Evolutionary conservation across 2,888 invertebrate genomes (phyloP).

Genomic region (Lycia hirtaria): DNA sequence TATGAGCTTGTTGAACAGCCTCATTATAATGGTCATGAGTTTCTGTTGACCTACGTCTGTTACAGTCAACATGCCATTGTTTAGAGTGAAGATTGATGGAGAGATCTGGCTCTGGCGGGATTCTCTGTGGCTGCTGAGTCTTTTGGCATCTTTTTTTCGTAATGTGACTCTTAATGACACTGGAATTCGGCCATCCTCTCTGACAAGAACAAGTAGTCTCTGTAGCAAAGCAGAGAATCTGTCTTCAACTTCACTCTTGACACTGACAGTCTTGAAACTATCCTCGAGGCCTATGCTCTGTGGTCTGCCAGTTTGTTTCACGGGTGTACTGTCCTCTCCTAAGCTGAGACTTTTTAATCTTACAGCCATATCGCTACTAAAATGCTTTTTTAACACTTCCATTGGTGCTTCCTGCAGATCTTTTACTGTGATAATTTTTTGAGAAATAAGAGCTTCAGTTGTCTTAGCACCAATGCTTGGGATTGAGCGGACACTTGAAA

Average conservation of each 20-base stretch:
- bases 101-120: slow-evolving; percentile 91
- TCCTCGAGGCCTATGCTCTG: slow-evolving; percentile 93
- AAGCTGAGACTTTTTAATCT: slow-evolving; percentile 89
- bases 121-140: slow-evolving; percentile 89
- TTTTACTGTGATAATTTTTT: slow-evolving; percentile 87
- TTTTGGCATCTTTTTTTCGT: slow-evolving; percentile 88
- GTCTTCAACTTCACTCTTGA: slow-evolving; percentile 90
- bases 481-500: slow-evolving; percentile 87
- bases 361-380: slow-evolving; percentile 89
- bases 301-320: slow-evolving; percentile 91
- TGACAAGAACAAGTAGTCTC: slow-evolving; percentile 89
- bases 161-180: slow-evolving; percentile 90
- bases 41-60: slow-evolving; percentile 87
- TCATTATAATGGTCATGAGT: slow-evolving; percentile 89
- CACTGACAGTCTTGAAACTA: slow-evolving; percentile 90
- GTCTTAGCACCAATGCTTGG: slow-evolving; percentile 92
- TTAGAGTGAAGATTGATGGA: slow-evolving; percentile 86
- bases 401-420: slow-evolving; percentile 88
- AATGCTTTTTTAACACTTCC: slow-evolving; percentile 86
- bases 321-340: slow-evolving; percentile 90
- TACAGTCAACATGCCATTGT: slow-evolving; percentile 77
- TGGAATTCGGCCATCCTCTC: slow-evolving; percentile 92
- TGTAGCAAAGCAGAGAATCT: slow-evolving; percentile 89
- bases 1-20: slow-evolving; percentile 90
- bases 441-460: slow-evolving; percentile 86